Base-by-base conservation (phyloP, 2,113 vertebrate species). In the Dipodomys spectabilis region DNA sequence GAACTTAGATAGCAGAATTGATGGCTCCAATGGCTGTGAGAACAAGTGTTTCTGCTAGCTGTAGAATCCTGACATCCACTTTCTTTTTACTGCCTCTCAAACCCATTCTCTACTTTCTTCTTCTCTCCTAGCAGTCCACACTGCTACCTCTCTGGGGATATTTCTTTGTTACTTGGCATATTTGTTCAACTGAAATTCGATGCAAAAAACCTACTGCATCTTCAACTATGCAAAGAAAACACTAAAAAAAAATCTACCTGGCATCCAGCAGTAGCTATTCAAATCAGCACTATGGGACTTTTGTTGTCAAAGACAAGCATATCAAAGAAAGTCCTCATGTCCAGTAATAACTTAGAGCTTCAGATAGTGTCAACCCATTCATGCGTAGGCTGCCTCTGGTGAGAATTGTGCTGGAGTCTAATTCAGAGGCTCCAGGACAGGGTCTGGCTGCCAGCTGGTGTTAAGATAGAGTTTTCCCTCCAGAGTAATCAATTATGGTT, bases 401-500 rank as follows among this genome's bases (percentile, higher is more conserved):
- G 64, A 92, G 88, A 69, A 82, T 80, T 57, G 73, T 82, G 23
- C 78, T 75, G 28, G 71, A 90, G 82, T 84, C 71, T 72, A 77
- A 91, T 86, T 92, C 23, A 1, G 85, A 74, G 93, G 64, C 88
- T 90, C 60, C 67, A 81, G 72, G 86, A 83, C 88, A 94, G 75
- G 68, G 35, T 94, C 94, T 95, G 95, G 80, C 68, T 95, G 82
- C 92, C 96, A 97, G 96, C 95, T 97, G 95, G 95, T 97, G 95
- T 94, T 92, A 85, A 80, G 84, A 92, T 93, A 86, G 80, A 96
- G 82, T 96, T 96, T 93, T 96, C 95, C 88, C 94, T 95, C 86
- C 86, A 73, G 94, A 96, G 94, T 94, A 93, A 97, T 97, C 94
- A 97, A 94, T 95, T 97, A 93, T 86, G 19, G 10, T 91, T 97